Evolutionary conservation across 2,797 vertebrate genomes (phyloP), one percentile per base, ranked within the genome.

Genomic region (Gymnopithys bicolor): DNA sequence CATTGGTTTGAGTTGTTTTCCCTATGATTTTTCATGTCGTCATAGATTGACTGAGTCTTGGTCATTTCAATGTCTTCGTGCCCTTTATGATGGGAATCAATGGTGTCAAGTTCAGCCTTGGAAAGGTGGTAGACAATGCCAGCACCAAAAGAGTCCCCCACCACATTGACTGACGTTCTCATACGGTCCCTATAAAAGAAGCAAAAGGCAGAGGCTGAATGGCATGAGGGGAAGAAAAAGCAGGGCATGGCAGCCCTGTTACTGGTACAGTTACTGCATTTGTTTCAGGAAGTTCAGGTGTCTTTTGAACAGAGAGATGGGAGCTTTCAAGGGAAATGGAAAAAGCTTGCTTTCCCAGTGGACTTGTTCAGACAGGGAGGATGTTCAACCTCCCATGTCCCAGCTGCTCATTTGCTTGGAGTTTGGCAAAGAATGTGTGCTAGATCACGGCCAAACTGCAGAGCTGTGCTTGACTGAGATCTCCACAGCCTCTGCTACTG

Each of bases 1-100:
- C 99, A 99, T 97, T 99, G 99, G 98, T 99, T 99, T 97, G 99
- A 99, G 98, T 99, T 99, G 98, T 99, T 99, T 98, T 99, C 99
- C 91, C 99, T 99, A 91, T 99, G 99, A 97, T 99, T 99, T 98
- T 99, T 99, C 98, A 99, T 98, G 96, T 99, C 99, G 1, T 99
- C 99, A 60, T 99, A 99, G 95, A 99, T 98, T 87, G 99, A 99
- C 75, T 97, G 99, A 96, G 99, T 99, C 98, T 99, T 99, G 95
- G 98, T 99, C 99, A 99, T 99, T 98, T 99, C 99, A 14, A 99
- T 99, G 97, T 99, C 99, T 94, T 99, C 99, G 0, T 98, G 98
- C 70, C 98, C 98, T 90, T 98, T 99, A 56, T 93, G 96, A 70
- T 99, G 98, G 23, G 99, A 98, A 45, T 99, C 99, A 94, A 99